Conservation (phyloP, 2,888 invertebrate species). For the Drosophila cracens region DNA sequence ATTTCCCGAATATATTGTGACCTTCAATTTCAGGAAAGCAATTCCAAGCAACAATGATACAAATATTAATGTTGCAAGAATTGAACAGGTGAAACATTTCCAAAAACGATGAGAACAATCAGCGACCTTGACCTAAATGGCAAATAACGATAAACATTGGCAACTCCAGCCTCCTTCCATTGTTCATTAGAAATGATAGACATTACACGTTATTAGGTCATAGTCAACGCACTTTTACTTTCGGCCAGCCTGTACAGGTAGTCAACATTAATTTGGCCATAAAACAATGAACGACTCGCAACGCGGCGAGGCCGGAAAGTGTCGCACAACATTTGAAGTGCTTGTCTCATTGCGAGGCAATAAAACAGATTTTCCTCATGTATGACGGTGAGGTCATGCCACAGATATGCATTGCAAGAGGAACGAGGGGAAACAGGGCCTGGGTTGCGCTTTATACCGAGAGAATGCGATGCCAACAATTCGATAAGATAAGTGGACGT, state of each 20-base stretch:
- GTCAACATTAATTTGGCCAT: constrained; percentile 63
- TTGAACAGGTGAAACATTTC: constrained; percentile 41
- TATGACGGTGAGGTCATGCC: constrained; percentile 60
- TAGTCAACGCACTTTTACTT: constrained; percentile 62
- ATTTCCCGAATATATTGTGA: background rate
- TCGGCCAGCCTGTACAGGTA: constrained; percentile 63
- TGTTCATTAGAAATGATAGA: constrained; percentile 27
- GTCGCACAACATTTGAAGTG: constrained; percentile 46
- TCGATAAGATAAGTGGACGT: constrained; percentile 85
- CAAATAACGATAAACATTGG: constrained; percentile 10
- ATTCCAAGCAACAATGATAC: constrained; percentile 7
- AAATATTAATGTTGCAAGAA: constrained; percentile 18
- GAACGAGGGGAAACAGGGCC: background rate
- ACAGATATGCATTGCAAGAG: constrained; percentile 62
- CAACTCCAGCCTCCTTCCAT: constrained; percentile 6
- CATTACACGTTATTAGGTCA: constrained; percentile 72
- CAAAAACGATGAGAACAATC: constrained; percentile 12
- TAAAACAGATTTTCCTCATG: constrained; percentile 47
- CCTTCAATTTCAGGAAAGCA: constrained; percentile 1
- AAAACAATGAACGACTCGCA: constrained; percentile 32
- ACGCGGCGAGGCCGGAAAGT: constrained; percentile 19
- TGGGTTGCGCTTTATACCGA: constrained; percentile 22
- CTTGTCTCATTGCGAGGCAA: constrained; percentile 52
- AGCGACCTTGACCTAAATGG: constrained; percentile 46
- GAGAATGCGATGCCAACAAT: constrained; percentile 83